phyloP scores from a whole-genome alignment of 92 coral and sea anemone species.

The Epizoanthus ramosus region DNA sequence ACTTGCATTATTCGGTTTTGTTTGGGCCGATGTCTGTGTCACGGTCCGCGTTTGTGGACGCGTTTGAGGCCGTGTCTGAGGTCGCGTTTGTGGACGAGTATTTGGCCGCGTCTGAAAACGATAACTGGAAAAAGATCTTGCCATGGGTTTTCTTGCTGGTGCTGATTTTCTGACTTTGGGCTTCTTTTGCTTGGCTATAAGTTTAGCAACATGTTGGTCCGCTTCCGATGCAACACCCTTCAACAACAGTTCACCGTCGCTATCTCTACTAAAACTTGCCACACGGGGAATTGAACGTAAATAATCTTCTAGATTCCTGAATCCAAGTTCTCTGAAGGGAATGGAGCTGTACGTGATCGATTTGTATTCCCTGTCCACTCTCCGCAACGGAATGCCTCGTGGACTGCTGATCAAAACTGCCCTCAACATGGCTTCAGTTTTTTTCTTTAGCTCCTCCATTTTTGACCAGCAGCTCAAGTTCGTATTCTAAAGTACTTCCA shows the following conservation, averaged over 20 bases:
- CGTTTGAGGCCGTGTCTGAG: slow-evolving; percentile 19
- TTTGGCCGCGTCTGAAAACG: slow-evolving; percentile 27
- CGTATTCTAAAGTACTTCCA: background rate
- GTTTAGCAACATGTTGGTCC: slow-evolving; percentile 91
- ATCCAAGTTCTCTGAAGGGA: slow-evolving; percentile 78
- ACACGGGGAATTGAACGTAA: slow-evolving; percentile 85
- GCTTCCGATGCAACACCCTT: slow-evolving; percentile 85
- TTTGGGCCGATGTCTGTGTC: slow-evolving; percentile 3
- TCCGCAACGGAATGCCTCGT: slow-evolving; percentile 77
- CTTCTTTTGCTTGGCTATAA: slow-evolving; percentile 91
- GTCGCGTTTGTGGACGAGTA: slow-evolving; percentile 34
- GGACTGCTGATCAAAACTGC: slow-evolving; percentile 97
- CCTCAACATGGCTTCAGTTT: slow-evolving; percentile 88
- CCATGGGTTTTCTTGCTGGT: slow-evolving; percentile 56
- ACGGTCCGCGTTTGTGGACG: slow-evolving; percentile 8
- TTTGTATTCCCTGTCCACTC: slow-evolving; percentile 76
- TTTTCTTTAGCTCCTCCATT: slow-evolving; percentile 71
- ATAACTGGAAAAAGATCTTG: slow-evolving; percentile 26
- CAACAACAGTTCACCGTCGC: slow-evolving; percentile 77
- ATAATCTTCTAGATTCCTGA: slow-evolving; percentile 67
- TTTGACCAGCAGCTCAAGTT: slow-evolving; percentile 2
- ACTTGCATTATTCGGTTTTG: background rate
- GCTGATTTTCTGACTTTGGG: slow-evolving; percentile 78
- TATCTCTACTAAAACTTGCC: slow-evolving; percentile 68
- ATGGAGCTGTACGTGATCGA: slow-evolving; percentile 69